Evolutionary conservation across 2,797 vertebrate species (phyloP), one percentile per base, ranked within the genome.

Genomic region (Acipenser oxyrinchus): DNA sequence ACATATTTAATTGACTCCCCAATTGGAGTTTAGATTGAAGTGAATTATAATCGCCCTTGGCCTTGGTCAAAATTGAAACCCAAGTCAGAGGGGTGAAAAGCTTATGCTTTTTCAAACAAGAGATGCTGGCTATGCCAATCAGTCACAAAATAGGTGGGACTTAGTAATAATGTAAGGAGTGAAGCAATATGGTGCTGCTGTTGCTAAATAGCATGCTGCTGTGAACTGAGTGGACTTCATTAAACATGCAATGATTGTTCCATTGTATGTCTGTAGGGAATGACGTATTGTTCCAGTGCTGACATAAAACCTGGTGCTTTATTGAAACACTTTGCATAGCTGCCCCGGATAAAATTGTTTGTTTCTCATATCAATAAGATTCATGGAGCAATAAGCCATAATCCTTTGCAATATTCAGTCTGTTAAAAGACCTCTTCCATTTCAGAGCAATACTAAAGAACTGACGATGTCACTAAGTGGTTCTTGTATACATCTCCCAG

Each of bases 191-290:
- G 60, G 68, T 71, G 73, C 68, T 71, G 73, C 58, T 69, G 12
- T 58, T 12, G 55, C 7, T 58, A 58, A 18, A 51, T 63, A 59
- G 67, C 53, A 6, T n/a, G 37, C 63, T 67, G 73, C 49, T 37
- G 15, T 52, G 62, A 48, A 69, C 70, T 69, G 72, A 81, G 73
- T 73, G 74, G 49, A 83, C 75, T 79, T 88, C 87, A 85, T 89
- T 88, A 90, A 73, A 69, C 53, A 76, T 72, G 66, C 70, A 60
- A 77, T 86, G 86, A 91, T 88, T 87, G 83, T 82, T 86, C 79
- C 81, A 84, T 75, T 76, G 77, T 84, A 84, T 85, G 77, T 78
- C 57, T 76, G 73, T 73, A 67, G 66, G 49, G 71, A 70, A 71
- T 81, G 84, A 82, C 84, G 81, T 75, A 82, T 85, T 84, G 84